Evolutionary conservation across 2,113 vertebrate species (phyloP).

Genomic region (Paradisaea rubra): DNA sequence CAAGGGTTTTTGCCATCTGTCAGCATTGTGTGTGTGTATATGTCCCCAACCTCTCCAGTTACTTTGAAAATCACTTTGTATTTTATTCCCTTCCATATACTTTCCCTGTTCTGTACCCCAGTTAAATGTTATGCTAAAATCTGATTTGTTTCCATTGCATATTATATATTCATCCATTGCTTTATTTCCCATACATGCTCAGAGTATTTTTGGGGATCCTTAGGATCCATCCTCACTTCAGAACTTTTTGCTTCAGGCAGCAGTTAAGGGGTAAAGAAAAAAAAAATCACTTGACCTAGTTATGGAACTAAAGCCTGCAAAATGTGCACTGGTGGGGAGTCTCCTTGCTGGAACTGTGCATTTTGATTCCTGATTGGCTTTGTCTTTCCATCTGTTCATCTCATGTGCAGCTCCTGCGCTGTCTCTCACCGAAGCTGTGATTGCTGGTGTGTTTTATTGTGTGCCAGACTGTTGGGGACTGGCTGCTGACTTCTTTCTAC

Average conservation of each 20-base stretch:
- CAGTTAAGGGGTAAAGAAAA: neutral
- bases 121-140: neutral
- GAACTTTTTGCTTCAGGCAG: neutral
- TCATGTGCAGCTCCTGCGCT: neutral
- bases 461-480: neutral
- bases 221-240: neutral
- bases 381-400: conserved; percentile 43
- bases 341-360: neutral
- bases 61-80: neutral
- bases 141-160: neutral
- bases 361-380: conserved; percentile 26
- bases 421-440: neutral
- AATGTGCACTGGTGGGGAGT: neutral
- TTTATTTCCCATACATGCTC: neutral
- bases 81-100: neutral
- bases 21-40: neutral
- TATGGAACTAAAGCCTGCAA: neutral
- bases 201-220: neutral
- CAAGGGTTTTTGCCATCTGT: neutral
- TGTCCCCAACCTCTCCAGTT: rapidly evolving
- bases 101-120: neutral
- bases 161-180: neutral
- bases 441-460: neutral
- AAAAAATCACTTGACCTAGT: neutral
- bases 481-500: neutral